Percentiles rank a stretch among this genome's conserved stretches.
phyloP scores from a whole-genome alignment of 92 coral and sea anemone genomes.

The Palythoa grandis region DNA sequence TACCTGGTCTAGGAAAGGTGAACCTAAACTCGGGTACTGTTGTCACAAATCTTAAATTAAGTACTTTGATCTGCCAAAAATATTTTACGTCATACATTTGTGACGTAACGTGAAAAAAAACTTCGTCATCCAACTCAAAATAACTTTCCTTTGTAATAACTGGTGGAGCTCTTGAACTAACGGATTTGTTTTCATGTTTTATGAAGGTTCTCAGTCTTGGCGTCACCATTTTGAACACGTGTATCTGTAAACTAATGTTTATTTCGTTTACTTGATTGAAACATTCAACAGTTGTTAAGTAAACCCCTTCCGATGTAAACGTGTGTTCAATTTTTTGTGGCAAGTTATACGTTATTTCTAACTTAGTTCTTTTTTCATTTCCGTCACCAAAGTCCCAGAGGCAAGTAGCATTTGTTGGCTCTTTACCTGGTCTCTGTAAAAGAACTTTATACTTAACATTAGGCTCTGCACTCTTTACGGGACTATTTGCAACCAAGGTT shows the following conservation, averaged over 20 bases:
- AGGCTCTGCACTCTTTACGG: slow-evolving; percentile 43
- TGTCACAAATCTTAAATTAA: slow-evolving; percentile 4
- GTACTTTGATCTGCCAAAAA: slow-evolving; percentile 26
- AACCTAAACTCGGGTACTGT: background rate
- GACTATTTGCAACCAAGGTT: slow-evolving; percentile 43
- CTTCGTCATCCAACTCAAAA: slow-evolving; percentile 30
- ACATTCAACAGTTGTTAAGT: slow-evolving; percentile 52
- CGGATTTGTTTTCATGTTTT: background rate
- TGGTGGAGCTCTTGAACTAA: slow-evolving; percentile 10
- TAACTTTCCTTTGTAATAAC: background rate
- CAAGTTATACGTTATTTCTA: background rate
- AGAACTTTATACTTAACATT: slow-evolving; percentile 16
- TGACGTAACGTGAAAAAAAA: slow-evolving; percentile 14
- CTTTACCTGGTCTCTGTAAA: background rate
- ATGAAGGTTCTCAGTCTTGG: slow-evolving; percentile 53
- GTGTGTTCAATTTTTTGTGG: slow-evolving; percentile 33
- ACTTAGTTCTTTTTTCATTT: background rate
- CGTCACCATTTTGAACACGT: slow-evolving; percentile 54
- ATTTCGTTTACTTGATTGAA: slow-evolving; percentile 63
- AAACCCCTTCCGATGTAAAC: slow-evolving; percentile 54
- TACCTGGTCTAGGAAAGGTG: slow-evolving; percentile 23
- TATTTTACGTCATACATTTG: slow-evolving; percentile 32
- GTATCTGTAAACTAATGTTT: slow-evolving; percentile 41
- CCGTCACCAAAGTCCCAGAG: slow-evolving; percentile 77
- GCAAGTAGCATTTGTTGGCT: slow-evolving; percentile 70